phyloP scores from a whole-genome alignment of 2,113 vertebrate genomes.

The Xiphophorus hellerii region DNA sequence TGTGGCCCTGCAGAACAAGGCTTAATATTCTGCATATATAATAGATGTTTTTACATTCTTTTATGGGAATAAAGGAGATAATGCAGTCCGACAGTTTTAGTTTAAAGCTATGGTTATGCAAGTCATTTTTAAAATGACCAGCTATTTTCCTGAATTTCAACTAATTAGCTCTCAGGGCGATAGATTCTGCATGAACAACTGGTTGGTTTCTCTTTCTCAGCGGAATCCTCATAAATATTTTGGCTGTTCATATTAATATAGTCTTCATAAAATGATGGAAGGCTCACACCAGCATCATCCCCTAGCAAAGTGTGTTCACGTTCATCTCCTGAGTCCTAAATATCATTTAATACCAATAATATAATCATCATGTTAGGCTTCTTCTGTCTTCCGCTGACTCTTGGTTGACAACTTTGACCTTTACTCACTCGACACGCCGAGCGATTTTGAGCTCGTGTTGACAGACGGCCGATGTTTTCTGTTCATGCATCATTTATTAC shows the following conservation, averaged over 20 bases:
- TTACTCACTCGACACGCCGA: neutral
- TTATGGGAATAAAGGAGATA: neutral
- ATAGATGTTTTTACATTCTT: too few relatives aligned
- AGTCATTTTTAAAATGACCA: neutral
- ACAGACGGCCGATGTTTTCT: neutral
- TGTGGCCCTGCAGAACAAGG: neutral
- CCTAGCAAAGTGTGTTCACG: neutral
- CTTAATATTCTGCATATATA: too few relatives aligned
- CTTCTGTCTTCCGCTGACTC: neutral
- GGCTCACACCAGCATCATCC: neutral
- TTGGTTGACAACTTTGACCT: neutral
- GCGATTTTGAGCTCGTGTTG: neutral
- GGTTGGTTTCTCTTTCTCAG: neutral
- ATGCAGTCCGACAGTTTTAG: neutral
- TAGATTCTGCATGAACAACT: neutral
- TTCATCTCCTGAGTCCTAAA: neutral
- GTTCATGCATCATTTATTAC: neutral
- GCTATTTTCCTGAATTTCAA: neutral
- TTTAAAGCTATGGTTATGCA: too few relatives aligned
- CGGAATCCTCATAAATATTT: neutral
- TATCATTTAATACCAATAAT: neutral
- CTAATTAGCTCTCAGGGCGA: neutral
- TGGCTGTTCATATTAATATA: neutral
- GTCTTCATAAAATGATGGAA: neutral
- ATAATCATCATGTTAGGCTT: neutral